phyloP scores from a whole-genome alignment of 2,797 vertebrate species.

The Chrosomus eos region DNA sequence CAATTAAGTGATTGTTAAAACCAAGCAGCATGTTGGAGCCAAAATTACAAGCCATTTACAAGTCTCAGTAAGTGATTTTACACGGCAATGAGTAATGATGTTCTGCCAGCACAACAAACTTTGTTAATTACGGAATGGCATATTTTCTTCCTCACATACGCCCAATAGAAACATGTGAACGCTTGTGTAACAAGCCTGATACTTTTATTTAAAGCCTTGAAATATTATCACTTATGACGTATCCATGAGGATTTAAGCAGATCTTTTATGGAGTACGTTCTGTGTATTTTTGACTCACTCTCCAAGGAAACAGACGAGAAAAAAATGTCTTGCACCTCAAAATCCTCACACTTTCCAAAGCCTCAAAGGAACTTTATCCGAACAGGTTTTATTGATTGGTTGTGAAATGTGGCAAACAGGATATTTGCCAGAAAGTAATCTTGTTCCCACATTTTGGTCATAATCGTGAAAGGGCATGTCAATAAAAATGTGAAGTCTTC shows the following conservation, averaged over 20 bases:
- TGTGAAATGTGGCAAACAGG: slow-evolving; percentile 30
- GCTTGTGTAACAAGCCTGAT: slow-evolving; percentile 16
- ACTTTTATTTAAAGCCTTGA: neutral
- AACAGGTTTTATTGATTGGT: slow-evolving; percentile 30
- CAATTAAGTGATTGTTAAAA: slow-evolving; percentile 32
- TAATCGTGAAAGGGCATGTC: neutral
- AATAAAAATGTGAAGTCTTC: slow-evolving; percentile 8
- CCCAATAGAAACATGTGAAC: slow-evolving; percentile 14
- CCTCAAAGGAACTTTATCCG: slow-evolving; percentile 2
- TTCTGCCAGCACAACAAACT: slow-evolving; percentile 23
- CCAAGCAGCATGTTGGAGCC: slow-evolving; percentile 1
- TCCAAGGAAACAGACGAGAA: slow-evolving; percentile 26
- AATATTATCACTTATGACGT: neutral
- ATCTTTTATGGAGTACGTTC: slow-evolving; percentile 16
- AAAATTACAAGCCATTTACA: slow-evolving; percentile 17
- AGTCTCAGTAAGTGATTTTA: neutral
- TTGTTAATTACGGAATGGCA: slow-evolving; percentile 17
- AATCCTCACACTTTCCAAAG: slow-evolving; percentile 25
- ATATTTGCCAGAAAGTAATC: slow-evolving; percentile 5
- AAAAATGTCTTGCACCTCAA: slow-evolving; percentile 17
- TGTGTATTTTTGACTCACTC: neutral
- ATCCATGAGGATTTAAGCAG: slow-evolving; percentile 20
- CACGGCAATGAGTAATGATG: slow-evolving; percentile 18
- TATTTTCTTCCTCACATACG: slow-evolving; percentile 5
- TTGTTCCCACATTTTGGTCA: slow-evolving; percentile 13